phyloP scores from a whole-genome alignment of 2,888 invertebrate genomes.

The Tolmerus cingulatus region DNA sequence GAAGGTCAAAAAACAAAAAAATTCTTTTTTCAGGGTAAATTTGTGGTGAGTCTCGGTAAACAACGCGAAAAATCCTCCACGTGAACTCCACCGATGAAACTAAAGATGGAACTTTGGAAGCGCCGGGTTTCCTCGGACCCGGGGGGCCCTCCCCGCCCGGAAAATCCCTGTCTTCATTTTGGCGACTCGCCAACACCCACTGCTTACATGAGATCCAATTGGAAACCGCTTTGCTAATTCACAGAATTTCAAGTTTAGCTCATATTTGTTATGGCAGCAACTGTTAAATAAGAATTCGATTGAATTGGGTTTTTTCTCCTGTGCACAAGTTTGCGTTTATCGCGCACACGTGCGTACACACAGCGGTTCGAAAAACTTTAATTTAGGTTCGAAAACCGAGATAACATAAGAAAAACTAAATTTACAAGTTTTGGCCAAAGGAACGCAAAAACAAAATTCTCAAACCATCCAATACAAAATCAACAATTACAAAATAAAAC shows the following conservation, averaged over 20 bases:
- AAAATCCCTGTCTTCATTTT: background rate
- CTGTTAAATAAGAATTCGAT: background rate
- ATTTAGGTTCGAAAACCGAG: background rate
- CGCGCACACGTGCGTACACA: background rate
- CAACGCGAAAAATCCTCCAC: slow-evolving; percentile 6
- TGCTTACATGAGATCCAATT: background rate
- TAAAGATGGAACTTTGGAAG: background rate
- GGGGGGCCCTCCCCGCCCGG: background rate
- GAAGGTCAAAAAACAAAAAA: slow-evolving; percentile 24
- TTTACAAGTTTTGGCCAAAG: background rate
- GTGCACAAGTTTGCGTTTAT: background rate
- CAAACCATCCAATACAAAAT: background rate
- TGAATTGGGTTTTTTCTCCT: background rate
- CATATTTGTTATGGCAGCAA: background rate
- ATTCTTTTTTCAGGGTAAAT: slow-evolving; percentile 10
- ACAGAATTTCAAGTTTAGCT: background rate
- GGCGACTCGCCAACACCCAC: background rate
- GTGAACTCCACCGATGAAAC: background rate
- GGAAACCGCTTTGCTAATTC: background rate
- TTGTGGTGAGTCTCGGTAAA: slow-evolving; percentile 1
- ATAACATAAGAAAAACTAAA: background rate
- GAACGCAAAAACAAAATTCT: background rate
- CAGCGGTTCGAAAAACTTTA: background rate
- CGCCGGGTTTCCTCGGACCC: background rate
- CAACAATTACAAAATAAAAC: background rate